Conservation (phyloP, 2,113 vertebrate genomes). For the Pleuronectes platessa region DNA sequence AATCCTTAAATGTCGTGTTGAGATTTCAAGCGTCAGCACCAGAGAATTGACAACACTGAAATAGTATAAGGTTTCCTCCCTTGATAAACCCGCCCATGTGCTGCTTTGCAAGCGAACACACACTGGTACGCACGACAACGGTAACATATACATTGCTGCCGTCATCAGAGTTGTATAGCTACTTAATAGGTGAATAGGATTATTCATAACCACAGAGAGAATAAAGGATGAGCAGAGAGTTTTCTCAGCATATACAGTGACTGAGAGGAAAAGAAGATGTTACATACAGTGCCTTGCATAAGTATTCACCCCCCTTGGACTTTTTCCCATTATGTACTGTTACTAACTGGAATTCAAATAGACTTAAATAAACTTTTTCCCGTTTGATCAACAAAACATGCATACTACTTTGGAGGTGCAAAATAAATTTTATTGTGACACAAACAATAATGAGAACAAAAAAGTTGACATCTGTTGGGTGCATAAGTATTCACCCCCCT, state of each 20-base stretch:
- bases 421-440: too few species aligned
- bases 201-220: constrained; percentile 7
- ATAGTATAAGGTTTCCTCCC: constrained; percentile 22
- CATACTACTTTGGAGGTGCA: too few species aligned
- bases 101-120: constrained; percentile 10
- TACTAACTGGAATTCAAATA: too few species aligned
- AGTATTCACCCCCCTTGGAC: too few species aligned
- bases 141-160: constrained; percentile 52
- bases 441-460: too few species aligned
- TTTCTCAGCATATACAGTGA: constrained; percentile 60
- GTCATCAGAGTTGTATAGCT: constrained; percentile 3
- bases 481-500: too few species aligned
- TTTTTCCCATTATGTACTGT: too few species aligned
- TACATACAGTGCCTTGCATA: too few species aligned
- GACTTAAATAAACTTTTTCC: too few species aligned
- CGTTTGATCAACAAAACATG: too few species aligned
- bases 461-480: too few species aligned
- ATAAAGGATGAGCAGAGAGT: background rate
- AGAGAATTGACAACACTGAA: background rate
- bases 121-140: constrained; percentile 24
- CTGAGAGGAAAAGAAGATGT: constrained; percentile 1
- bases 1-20: background rate
- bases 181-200: constrained; percentile 37
- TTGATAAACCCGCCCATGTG: constrained; percentile 31
- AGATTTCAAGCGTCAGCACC: background rate